These are phyloP conservation scores for Falco peregrinus DNA, from an alignment of 2,797 vertebrate genomes.

Conservation along the genomic window DNA sequence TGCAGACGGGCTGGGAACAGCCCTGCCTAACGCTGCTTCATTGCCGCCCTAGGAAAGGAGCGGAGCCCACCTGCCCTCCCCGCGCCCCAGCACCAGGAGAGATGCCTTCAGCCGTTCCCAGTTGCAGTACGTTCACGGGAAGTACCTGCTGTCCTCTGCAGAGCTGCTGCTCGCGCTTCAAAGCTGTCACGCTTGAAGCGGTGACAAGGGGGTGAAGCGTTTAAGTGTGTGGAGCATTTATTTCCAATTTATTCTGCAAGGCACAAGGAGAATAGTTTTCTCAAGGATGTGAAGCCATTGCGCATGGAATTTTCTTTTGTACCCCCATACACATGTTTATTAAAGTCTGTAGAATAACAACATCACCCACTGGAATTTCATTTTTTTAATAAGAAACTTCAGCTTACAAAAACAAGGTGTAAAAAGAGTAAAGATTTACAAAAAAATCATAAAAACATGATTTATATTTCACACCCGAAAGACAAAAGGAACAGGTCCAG, in stretches of 20 bases:
- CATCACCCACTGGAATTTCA: background rate
- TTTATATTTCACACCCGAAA: slow-evolving; percentile 70
- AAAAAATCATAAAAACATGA: slow-evolving; percentile 81
- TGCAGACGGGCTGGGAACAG: fast-evolving
- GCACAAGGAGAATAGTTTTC: background rate
- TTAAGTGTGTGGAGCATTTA: background rate
- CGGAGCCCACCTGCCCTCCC: background rate
- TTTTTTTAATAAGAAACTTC: slow-evolving; percentile 81
- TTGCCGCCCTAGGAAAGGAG: background rate
- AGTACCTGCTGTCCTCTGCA: background rate
- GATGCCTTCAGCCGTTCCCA: background rate
- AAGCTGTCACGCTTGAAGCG: background rate
- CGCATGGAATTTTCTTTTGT: background rate
- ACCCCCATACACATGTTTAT: background rate
- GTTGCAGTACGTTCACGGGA: fast-evolving
- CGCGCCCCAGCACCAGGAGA: background rate
- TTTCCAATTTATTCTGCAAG: background rate
- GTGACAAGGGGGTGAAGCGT: background rate
- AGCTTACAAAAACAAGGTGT: slow-evolving; percentile 82
- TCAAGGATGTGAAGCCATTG: background rate
- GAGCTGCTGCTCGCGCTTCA: background rate
- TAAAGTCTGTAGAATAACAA: slow-evolving; percentile 58
- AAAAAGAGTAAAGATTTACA: slow-evolving; percentile 82
- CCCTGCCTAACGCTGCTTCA: background rate
- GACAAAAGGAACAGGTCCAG: slow-evolving; percentile 53